These are phyloP conservation scores for Lasaia peninsularis DNA, from an alignment of 1,140 invertebrate species.

Conservation along the genomic window DNA sequence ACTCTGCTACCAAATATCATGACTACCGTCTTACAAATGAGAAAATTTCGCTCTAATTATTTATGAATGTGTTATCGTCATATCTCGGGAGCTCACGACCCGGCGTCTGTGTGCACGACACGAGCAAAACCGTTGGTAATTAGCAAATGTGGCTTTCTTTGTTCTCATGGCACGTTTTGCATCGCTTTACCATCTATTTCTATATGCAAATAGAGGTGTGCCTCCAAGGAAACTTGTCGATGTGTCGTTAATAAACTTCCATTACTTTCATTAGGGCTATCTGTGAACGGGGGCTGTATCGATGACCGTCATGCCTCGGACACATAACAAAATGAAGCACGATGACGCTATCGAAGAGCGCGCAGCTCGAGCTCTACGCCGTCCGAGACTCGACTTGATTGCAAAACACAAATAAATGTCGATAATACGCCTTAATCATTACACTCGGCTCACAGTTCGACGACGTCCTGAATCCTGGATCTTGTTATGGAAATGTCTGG, in stretches of 20 bases:
- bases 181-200: conserved; percentile 62
- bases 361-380: conserved; percentile 42
- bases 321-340: conserved; percentile 71
- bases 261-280: conserved; percentile 76
- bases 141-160: conserved; percentile 76
- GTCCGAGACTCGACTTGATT: conserved; percentile 59
- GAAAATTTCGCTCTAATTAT: conserved; percentile 78
- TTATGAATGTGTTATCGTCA: conserved; percentile 77
- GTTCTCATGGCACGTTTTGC: conserved; percentile 71
- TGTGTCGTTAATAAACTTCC: conserved; percentile 72
- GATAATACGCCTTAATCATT: conserved; percentile 69
- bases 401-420: conserved; percentile 64
- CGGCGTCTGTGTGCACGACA: conserved; percentile 70
- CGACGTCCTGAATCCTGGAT: conserved; percentile 69
- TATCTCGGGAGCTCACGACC: conserved; percentile 74
- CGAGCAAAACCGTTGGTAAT: conserved; percentile 72
- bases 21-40: conserved; percentile 75
- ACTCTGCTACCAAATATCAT: conserved; percentile 74
- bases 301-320: conserved; percentile 64
- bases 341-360: conserved; percentile 68
- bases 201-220: conserved; percentile 46
- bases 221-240: conserved; percentile 51
- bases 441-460: conserved; percentile 40
- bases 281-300: conserved; percentile 64
- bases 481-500: conserved; percentile 71